Conservation (phyloP, 2,888 invertebrate species). For the Stenolophus ochropezus region DNA sequence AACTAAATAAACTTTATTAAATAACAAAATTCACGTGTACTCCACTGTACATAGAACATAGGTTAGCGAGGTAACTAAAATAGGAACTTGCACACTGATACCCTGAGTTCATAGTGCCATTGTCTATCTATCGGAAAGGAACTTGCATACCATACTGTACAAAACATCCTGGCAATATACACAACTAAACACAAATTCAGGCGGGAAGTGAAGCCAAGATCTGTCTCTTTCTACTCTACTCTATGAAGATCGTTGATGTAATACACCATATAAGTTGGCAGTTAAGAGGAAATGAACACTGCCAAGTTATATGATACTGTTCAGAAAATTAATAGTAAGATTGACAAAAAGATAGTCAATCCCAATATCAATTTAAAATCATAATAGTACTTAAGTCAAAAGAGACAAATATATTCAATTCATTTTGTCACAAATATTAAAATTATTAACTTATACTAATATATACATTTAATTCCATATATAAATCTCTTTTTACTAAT, state of each 20-base stretch:
- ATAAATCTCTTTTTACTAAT: constrained; percentile 60
- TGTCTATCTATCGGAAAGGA: constrained; percentile 67
- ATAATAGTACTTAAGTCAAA: too few relatives aligned
- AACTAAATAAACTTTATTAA: constrained; percentile 53
- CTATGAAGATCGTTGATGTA: too few relatives aligned
- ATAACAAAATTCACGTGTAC: constrained; percentile 42
- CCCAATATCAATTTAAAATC: too few relatives aligned
- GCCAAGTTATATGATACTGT: too few relatives aligned
- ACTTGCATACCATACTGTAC: constrained; percentile 73
- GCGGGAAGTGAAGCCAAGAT: too few relatives aligned
- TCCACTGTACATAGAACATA: constrained; percentile 15
- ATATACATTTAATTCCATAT: constrained; percentile 66
- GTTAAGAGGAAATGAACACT: too few relatives aligned
- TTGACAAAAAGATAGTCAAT: too few relatives aligned
- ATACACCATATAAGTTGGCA: too few relatives aligned
- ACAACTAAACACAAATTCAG: constrained; percentile 24
- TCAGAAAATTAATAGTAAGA: too few relatives aligned
- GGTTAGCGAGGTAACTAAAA: constrained; percentile 52
- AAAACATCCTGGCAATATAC: constrained; percentile 63
- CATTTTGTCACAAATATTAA: constrained; percentile 65
- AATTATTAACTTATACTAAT: constrained; percentile 61
- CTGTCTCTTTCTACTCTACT: too few relatives aligned
- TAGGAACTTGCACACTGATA: constrained; percentile 56
- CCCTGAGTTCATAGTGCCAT: constrained; percentile 56
- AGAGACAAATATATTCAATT: constrained; percentile 61